A percentile compares a stretch with the other conserved stretches of the same genome.
These are phyloP conservation scores for Pogonophryne albipinna DNA, from an alignment of 2,797 vertebrate genomes.

Conservation along the genomic window DNA sequence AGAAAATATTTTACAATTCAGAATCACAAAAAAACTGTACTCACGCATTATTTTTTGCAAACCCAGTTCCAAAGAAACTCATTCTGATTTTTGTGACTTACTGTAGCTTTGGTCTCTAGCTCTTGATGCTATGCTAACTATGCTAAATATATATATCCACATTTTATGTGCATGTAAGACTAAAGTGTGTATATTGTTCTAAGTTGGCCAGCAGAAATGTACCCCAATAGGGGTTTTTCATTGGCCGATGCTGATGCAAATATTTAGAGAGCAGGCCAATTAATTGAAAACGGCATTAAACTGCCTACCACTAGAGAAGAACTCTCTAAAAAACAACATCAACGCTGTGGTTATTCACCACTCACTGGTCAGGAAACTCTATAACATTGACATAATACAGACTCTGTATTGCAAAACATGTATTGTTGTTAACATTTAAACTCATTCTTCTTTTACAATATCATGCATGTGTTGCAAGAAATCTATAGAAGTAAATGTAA, in stretches of 20 bases:
- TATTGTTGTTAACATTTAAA: conserved; percentile 28
- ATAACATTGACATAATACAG: conserved; percentile 29
- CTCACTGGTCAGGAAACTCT: conserved; percentile 30
- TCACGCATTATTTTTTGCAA: conserved; percentile 28
- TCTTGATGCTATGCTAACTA: conserved; percentile 45
- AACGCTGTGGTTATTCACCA: conserved; percentile 40
- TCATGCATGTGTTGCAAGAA: not conserved
- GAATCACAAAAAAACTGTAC: not conserved
- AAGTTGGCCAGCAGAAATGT: conserved; percentile 15
- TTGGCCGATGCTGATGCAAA: no score
- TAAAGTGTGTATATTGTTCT: conserved; percentile 38
- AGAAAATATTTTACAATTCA: not conserved
- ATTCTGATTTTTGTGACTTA: conserved; percentile 31
- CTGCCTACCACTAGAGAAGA: not conserved
- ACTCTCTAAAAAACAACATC: not conserved
- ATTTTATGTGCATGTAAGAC: conserved; percentile 56
- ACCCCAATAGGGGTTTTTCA: no score
- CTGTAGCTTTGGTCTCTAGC: conserved; percentile 36
- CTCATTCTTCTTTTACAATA: conserved; percentile 3
- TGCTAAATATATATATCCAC: conserved; percentile 30
- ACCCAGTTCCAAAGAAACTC: conserved; percentile 34
- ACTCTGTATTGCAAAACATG: conserved; percentile 32
- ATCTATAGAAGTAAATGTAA: conserved; percentile 33
- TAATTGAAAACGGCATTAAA: no score
- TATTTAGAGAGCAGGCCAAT: no score